Conservation (phyloP, 2,113 vertebrate species). For the Candoia aspera region DNA sequence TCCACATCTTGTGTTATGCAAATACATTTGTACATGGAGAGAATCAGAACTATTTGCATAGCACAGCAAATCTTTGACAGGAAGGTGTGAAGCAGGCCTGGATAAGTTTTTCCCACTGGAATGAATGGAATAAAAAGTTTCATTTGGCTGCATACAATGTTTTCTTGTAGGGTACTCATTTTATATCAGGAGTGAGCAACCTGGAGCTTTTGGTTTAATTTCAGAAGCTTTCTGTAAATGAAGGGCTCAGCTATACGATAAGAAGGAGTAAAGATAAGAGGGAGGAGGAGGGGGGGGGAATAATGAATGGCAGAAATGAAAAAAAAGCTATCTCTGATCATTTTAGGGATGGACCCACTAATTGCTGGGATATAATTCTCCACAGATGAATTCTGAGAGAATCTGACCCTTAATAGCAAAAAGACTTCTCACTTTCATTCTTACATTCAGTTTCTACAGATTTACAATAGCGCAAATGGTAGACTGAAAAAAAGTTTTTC, state of each 20-base stretch:
- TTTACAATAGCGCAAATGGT: conserved; percentile 70
- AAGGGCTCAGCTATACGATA: not conserved
- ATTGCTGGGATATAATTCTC: not conserved
- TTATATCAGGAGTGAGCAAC: not conserved
- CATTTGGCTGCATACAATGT: not conserved
- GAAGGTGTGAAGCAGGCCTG: not conserved
- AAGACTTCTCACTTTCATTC: not conserved
- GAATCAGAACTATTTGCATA: not conserved
- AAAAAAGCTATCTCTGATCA: not conserved
- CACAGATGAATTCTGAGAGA: not conserved
- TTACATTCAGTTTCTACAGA: conserved; percentile 49
- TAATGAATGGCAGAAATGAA: not conserved
- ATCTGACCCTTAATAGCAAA: not conserved
- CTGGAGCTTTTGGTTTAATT: not conserved
- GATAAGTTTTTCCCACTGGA: not conserved
- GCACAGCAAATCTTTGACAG: not conserved
- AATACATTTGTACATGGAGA: not conserved
- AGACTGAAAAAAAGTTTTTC: conserved; percentile 66
- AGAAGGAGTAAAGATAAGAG: not conserved
- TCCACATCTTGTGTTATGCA: not conserved
- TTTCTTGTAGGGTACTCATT: not conserved
- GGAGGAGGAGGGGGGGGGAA: not conserved
- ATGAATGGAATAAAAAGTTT: not conserved
- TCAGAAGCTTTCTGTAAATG: not conserved
- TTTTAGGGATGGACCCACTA: not conserved